A percentile compares a stretch with the other conserved stretches of the same genome.
Evolutionary conservation across 2,113 vertebrate species (phyloP).

Genomic region (Nansenia antarctica): DNA sequence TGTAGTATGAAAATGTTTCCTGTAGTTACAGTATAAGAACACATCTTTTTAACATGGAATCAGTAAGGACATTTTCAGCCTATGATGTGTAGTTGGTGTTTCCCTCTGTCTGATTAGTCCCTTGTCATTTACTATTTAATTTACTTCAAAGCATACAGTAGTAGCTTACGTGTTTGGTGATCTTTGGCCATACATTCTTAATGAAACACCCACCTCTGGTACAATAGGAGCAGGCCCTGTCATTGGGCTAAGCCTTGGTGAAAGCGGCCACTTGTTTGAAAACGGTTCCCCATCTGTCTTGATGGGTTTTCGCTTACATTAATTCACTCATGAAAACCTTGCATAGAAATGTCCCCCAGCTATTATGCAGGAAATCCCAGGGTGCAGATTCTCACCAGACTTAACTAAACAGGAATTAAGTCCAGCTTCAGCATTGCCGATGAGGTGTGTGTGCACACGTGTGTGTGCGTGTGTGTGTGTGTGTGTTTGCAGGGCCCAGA

Average conservation of each 20-base stretch:
- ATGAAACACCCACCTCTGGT: neutral
- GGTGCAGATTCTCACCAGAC: constrained; percentile 37
- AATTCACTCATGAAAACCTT: constrained; percentile 21
- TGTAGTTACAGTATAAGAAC: too few relatives aligned
- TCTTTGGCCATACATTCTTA: neutral
- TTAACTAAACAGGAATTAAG: constrained; percentile 24
- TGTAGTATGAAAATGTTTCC: constrained; percentile 23
- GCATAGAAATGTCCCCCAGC: constrained; percentile 25
- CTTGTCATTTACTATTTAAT: too few relatives aligned
- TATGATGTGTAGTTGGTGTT: too few relatives aligned
- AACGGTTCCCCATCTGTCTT: constrained; percentile 3
- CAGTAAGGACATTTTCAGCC: neutral
- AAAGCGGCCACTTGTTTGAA: constrained; percentile 15
- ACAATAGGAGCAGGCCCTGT: neutral
- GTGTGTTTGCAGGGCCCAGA: constrained; percentile 29
- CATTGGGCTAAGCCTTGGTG: neutral
- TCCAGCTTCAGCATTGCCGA: neutral
- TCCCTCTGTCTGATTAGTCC: too few relatives aligned
- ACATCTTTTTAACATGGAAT: constrained; percentile 33
- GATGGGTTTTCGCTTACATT: constrained; percentile 31
- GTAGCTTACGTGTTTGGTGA: too few relatives aligned
- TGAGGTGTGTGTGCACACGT: constrained; percentile 26
- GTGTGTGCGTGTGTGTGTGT: constrained; percentile 42
- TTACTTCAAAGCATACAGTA: too few relatives aligned
- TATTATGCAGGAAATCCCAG: constrained; percentile 29